Evolutionary conservation across 2,797 vertebrate species (phyloP).

Genomic region (Lemur catta): DNA sequence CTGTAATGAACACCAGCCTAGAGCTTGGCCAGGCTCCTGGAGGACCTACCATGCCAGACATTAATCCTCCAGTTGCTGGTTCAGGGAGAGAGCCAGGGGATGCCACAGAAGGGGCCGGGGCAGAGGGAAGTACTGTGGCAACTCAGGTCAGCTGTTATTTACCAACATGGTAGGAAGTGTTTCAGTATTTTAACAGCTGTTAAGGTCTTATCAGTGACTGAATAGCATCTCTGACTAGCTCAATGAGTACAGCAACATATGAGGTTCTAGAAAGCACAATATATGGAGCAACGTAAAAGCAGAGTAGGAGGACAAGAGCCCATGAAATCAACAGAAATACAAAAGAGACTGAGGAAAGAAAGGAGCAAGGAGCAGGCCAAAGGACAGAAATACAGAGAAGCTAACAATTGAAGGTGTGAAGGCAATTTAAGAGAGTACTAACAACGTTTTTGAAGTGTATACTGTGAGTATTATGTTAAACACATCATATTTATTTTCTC

Average conservation of each 20-base stretch:
- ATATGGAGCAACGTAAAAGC: background rate
- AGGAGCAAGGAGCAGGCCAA: background rate
- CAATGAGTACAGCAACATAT: background rate
- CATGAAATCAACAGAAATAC: background rate
- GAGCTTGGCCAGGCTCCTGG: background rate
- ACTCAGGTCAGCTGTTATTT: background rate
- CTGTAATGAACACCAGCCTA: background rate
- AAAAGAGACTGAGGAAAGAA: background rate
- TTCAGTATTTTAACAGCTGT: background rate
- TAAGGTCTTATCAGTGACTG: background rate
- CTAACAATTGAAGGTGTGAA: background rate
- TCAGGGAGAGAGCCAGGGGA: background rate
- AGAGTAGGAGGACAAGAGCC: background rate
- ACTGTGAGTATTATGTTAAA: background rate
- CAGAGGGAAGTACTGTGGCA: background rate
- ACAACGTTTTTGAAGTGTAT: background rate
- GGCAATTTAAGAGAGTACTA: background rate
- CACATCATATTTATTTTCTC: background rate
- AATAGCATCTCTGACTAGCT: background rate
- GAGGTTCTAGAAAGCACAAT: background rate
- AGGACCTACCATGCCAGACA: background rate
- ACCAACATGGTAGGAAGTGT: background rate
- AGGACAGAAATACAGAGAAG: background rate
- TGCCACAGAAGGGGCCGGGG: background rate
- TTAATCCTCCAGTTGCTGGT: background rate